phyloP scores from a whole-genome alignment of 2,888 invertebrate species.

The Callyntrura guangdongensis region DNA sequence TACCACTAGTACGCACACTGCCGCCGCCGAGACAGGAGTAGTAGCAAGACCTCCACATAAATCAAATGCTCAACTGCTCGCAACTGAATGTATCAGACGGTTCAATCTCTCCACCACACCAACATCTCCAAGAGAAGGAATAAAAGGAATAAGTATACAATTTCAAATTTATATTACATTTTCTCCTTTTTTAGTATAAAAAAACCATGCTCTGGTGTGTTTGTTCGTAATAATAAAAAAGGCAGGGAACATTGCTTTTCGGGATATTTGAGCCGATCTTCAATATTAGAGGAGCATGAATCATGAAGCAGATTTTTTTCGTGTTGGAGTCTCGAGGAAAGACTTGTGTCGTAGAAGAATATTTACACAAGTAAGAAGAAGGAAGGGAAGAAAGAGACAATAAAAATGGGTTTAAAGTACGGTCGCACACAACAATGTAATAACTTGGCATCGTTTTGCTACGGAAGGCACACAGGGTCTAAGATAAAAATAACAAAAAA shows the following conservation, averaged over 20 bases:
- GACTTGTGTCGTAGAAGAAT: background rate
- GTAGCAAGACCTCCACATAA: slow-evolving; percentile 37
- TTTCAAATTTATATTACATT: background rate
- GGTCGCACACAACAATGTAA: background rate
- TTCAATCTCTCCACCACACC: slow-evolving; percentile 22
- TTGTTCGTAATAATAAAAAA: background rate
- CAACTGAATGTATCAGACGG: slow-evolving; percentile 58
- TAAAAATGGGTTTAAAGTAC: slow-evolving; percentile 76
- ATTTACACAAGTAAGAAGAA: background rate
- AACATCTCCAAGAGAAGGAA: background rate
- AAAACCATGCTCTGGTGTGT: background rate
- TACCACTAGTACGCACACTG: slow-evolving; percentile 42
- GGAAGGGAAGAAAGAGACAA: slow-evolving; percentile 53
- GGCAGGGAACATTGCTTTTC: background rate
- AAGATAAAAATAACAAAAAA: background rate
- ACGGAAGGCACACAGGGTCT: too few relatives aligned
- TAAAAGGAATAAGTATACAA: too few relatives aligned
- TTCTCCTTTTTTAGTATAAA: background rate
- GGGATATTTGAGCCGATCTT: slow-evolving; percentile 70
- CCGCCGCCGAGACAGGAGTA: slow-evolving; percentile 7
- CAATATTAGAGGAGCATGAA: too few relatives aligned
- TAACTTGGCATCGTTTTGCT: slow-evolving; percentile 20
- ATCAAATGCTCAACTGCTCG: slow-evolving; percentile 63
- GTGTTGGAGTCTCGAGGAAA: too few relatives aligned
- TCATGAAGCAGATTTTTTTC: too few relatives aligned